Percentiles rank a stretch among this genome's conserved stretches.
Evolutionary conservation across 1,140 invertebrate species (phyloP).

Genomic region (Pseudomyrmex concolor): DNA sequence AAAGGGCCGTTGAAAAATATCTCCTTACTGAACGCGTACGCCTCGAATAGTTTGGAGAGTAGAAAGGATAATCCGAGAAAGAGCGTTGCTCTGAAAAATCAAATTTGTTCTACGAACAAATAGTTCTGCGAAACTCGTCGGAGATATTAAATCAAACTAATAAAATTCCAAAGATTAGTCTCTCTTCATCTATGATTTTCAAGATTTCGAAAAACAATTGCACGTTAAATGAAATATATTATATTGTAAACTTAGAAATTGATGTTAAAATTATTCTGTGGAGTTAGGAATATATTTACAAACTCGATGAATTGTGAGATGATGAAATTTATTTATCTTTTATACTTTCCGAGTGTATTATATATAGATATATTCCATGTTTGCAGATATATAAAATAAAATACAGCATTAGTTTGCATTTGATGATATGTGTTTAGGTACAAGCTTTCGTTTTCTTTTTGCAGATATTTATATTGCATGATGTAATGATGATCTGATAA

Average conservation of each 20-base stretch:
- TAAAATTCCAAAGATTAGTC: background rate
- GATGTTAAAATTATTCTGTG: too few species aligned
- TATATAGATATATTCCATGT: conserved; percentile 11
- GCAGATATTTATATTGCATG: conserved; percentile 46
- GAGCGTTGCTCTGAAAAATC: background rate
- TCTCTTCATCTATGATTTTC: background rate
- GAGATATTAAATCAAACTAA: background rate
- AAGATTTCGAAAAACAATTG: background rate
- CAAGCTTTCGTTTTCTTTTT: conserved; percentile 14
- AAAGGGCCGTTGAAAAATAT: background rate
- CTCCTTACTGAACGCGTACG: background rate
- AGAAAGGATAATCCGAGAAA: background rate
- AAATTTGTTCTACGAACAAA: conserved; percentile 12
- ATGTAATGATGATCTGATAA: conserved; percentile 18
- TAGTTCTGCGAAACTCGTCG: background rate
- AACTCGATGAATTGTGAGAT: too few species aligned
- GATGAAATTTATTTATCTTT: too few species aligned
- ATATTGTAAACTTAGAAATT: too few species aligned
- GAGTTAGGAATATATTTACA: too few species aligned
- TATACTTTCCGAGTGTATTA: too few species aligned
- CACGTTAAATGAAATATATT: background rate
- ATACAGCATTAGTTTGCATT: conserved; percentile 50
- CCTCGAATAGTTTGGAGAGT: background rate
- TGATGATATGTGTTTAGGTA: conserved; percentile 66
- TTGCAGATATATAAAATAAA: conserved; percentile 65